A percentile compares a stretch with the other conserved stretches of the same genome.
These are phyloP conservation scores for Lithosia quadra DNA, from an alignment of 2,888 invertebrate species.

Conservation along the genomic window DNA sequence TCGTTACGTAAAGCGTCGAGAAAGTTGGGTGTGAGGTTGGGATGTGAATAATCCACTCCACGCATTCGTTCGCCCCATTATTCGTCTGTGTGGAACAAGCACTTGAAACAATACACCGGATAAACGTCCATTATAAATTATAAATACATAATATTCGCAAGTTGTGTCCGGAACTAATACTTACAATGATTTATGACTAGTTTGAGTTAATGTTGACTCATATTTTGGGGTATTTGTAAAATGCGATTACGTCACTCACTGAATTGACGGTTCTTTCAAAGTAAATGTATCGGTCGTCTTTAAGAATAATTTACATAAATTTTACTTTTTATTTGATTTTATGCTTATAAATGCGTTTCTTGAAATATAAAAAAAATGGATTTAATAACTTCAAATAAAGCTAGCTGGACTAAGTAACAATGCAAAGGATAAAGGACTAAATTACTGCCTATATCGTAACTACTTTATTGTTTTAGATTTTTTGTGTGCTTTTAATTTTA, in stretches of 20 bases:
- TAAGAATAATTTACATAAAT: slow-evolving; percentile 9
- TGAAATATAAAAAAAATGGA: not conserved
- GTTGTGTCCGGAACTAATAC: slow-evolving; percentile 51
- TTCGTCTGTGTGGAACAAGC: slow-evolving; percentile 52
- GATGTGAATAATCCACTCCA: slow-evolving; percentile 51
- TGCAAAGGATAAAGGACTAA: no score
- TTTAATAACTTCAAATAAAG: no score
- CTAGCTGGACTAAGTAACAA: no score
- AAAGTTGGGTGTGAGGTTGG: slow-evolving; percentile 71
- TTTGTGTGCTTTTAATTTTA: no score
- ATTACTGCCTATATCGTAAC: no score
- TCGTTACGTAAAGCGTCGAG: slow-evolving; percentile 69
- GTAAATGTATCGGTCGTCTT: not conserved
- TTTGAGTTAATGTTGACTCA: slow-evolving; percentile 33
- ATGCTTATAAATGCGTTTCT: no score
- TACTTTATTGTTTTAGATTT: no score
- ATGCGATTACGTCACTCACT: slow-evolving; percentile 29
- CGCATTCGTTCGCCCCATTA: slow-evolving; percentile 53
- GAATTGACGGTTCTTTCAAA: slow-evolving; percentile 19
- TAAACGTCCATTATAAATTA: slow-evolving; percentile 45
- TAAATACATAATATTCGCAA: slow-evolving; percentile 50
- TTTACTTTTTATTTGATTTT: no score
- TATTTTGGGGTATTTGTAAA: slow-evolving; percentile 26
- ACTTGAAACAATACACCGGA: slow-evolving; percentile 59
- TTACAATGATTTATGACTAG: slow-evolving; percentile 32